Evolutionary conservation across 23 tunicate genomes (phyloP).

Genomic region (Trididemnum clinides): DNA sequence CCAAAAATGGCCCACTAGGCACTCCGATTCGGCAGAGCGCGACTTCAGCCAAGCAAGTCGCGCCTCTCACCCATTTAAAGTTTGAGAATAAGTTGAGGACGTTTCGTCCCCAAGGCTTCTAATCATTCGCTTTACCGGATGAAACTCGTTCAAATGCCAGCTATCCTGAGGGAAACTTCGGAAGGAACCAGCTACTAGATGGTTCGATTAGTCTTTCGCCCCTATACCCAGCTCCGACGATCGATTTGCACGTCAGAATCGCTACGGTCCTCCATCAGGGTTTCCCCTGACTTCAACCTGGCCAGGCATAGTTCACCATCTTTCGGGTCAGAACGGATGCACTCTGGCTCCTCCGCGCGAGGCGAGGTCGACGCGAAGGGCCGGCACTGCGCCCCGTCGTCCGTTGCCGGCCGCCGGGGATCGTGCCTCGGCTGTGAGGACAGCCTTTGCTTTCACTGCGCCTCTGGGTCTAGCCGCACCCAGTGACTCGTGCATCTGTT

Average conservation of each 20-base stretch:
- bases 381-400: too few species aligned
- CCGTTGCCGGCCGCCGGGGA: too few species aligned
- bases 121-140: conserved; percentile 94
- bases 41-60: conserved; percentile 58
- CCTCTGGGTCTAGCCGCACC: conserved; percentile 33
- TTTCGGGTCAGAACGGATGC: conserved; percentile 77
- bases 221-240: conserved; percentile 76
- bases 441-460: conserved; percentile 60
- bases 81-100: conserved; percentile 85
- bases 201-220: conserved; percentile 89
- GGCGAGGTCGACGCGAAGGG: conserved; percentile 45
- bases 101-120: conserved; percentile 87
- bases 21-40: conserved; percentile 24
- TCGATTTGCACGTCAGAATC: conserved; percentile 88
- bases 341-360: too few species aligned
- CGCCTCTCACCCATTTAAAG: conserved; percentile 79
- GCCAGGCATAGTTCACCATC: conserved; percentile 92
- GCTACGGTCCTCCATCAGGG: conserved; percentile 88
- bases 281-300: conserved; percentile 84
- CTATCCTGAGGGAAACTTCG: conserved; percentile 54
- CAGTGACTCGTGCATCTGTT: conserved; percentile 24
- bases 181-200: neutral
- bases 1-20: conserved; percentile 83
- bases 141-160: conserved; percentile 76
- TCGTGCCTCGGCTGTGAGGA: conserved; percentile 42